phyloP scores from a whole-genome alignment of 2,113 vertebrate species.

The human region DNA sequence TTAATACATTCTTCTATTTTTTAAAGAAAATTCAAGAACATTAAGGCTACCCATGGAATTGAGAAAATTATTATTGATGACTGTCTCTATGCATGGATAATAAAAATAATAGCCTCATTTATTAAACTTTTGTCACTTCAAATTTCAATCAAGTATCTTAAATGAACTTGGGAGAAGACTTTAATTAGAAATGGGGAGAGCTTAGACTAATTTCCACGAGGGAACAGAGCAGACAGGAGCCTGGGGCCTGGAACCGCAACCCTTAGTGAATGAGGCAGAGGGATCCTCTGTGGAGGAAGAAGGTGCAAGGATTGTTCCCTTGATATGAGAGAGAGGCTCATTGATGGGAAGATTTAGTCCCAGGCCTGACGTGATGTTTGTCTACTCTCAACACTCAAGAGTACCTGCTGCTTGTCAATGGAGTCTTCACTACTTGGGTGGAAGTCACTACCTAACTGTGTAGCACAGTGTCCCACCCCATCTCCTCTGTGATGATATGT shows the following conservation, averaged over 20 bases:
- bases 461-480: background rate
- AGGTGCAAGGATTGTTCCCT: background rate
- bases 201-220: background rate
- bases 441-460: background rate
- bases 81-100: background rate
- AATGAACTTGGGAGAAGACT: background rate
- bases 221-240: background rate
- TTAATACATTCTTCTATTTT: background rate
- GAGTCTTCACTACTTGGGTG: background rate
- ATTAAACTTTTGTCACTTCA: background rate
- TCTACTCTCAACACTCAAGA: background rate
- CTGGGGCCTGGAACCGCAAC: background rate
- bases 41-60: background rate
- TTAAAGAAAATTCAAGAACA: background rate
- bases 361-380: background rate
- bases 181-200: background rate
- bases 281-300: background rate
- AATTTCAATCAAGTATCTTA: background rate
- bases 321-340: background rate
- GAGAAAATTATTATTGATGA: background rate
- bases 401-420: background rate
- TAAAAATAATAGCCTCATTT: background rate
- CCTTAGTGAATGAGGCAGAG: background rate
- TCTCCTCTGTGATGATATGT: background rate
- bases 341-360: background rate